Conservation (phyloP, 2,797 vertebrate species). For the Myiothlypis coronata region DNA sequence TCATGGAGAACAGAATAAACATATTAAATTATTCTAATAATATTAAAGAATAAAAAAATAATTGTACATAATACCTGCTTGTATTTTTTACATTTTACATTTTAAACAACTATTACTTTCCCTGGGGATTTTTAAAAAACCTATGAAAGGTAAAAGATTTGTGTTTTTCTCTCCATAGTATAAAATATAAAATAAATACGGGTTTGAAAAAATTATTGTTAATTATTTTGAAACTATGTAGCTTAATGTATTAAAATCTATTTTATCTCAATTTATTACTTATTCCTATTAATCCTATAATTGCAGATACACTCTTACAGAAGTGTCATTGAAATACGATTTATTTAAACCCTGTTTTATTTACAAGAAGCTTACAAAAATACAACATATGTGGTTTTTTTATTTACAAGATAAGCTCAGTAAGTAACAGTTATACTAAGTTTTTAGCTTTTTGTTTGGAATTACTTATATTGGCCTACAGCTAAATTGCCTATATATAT, state of each 20-base stretch:
- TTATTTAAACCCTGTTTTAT: neutral
- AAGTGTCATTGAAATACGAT: neutral
- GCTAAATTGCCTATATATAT: neutral
- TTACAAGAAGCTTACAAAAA: neutral
- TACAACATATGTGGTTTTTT: accelerated
- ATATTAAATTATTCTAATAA: neutral
- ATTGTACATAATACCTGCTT: neutral
- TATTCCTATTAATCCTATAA: neutral
- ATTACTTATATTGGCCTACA: neutral
- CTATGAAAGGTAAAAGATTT: neutral
- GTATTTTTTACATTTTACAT: neutral
- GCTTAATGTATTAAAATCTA: neutral
- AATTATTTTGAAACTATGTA: neutral
- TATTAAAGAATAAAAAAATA: neutral
- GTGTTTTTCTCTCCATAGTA: neutral
- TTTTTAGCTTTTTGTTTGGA: neutral
- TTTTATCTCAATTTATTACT: neutral
- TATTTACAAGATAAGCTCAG: neutral
- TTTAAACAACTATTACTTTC: neutral
- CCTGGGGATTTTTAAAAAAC: accelerated
- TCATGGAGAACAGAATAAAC: neutral
- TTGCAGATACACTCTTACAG: neutral
- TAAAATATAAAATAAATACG: neutral
- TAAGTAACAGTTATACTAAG: neutral
- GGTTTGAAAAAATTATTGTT: neutral